These are phyloP conservation scores for Pyralis farinalis DNA, from an alignment of 2,888 invertebrate species.

Conservation along the genomic window DNA sequence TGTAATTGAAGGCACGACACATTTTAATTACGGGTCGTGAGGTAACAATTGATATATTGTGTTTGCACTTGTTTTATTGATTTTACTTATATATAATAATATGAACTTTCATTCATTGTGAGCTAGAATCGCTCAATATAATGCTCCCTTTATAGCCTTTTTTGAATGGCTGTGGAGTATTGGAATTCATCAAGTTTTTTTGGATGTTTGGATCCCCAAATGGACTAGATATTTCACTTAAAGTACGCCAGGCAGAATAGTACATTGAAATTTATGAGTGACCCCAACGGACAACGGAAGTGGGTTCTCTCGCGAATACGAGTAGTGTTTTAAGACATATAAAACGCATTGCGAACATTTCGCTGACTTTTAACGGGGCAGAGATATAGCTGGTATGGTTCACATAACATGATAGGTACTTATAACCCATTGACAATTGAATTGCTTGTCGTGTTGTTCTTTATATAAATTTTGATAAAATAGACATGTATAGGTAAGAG, in stretches of 20 bases:
- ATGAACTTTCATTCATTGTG: too few relatives aligned
- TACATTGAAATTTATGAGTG: slow-evolving; percentile 71
- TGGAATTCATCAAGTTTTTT: slow-evolving; percentile 61
- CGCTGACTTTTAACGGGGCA: not conserved
- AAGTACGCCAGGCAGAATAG: slow-evolving; percentile 62
- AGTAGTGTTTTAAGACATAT: slow-evolving; percentile 45
- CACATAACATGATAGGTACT: too few relatives aligned
- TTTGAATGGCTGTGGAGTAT: slow-evolving; percentile 45
- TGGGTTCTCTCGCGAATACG: slow-evolving; percentile 45
- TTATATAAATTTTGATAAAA: too few relatives aligned
- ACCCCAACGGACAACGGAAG: slow-evolving; percentile 55
- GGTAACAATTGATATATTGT: too few relatives aligned
- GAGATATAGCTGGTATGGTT: too few relatives aligned
- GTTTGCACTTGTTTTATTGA: too few relatives aligned
- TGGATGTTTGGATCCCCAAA: slow-evolving; percentile 58
- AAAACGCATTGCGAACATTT: slow-evolving; percentile 48
- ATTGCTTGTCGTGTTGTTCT: too few relatives aligned
- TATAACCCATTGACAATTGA: too few relatives aligned
- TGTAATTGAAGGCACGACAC: too few relatives aligned
- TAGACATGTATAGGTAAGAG: too few relatives aligned
- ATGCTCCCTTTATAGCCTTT: slow-evolving; percentile 21
- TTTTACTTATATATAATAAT: too few relatives aligned
- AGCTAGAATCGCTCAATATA: slow-evolving; percentile 2
- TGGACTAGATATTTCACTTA: slow-evolving; percentile 69
- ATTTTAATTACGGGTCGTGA: too few relatives aligned